phyloP scores from a whole-genome alignment of 2,888 invertebrate genomes.

The Eupithecia vulgata region DNA sequence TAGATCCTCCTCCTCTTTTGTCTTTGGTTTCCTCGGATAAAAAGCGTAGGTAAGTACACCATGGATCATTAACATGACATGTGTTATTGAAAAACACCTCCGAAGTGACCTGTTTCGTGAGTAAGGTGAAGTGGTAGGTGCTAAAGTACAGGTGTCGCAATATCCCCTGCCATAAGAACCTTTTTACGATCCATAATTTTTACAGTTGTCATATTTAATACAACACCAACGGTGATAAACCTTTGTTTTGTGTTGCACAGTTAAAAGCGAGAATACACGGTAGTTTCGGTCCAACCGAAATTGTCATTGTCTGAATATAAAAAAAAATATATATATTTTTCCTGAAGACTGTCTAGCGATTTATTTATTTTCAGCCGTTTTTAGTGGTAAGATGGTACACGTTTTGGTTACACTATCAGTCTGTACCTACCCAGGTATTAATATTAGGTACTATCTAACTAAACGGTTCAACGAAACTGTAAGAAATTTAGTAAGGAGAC shows the following conservation, averaged over 20 bases:
- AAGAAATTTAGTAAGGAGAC: neutral
- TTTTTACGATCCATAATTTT: constrained; percentile 38
- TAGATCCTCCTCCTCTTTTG: too few relatives aligned
- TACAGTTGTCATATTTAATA: constrained; percentile 39
- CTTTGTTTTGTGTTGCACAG: constrained; percentile 50
- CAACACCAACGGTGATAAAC: constrained; percentile 33
- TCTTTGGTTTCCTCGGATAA: neutral
- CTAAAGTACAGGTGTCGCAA: constrained; percentile 31
- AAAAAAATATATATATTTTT: too few relatives aligned
- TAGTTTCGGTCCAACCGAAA: neutral
- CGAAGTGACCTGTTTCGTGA: constrained; percentile 9
- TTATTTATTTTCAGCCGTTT: neutral
- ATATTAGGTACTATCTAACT: too few relatives aligned
- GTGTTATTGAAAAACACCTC: constrained; percentile 6
- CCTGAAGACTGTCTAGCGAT: neutral
- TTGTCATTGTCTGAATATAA: too few relatives aligned
- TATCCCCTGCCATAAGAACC: constrained; percentile 30
- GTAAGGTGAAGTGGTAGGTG: constrained; percentile 6
- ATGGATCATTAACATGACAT: neutral
- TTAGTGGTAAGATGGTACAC: neutral
- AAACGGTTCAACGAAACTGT: neutral
- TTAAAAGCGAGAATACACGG: constrained; percentile 4
- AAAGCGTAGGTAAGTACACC: neutral
- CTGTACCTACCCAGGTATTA: too few relatives aligned
- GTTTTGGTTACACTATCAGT: neutral